phyloP scores from a whole-genome alignment of 2,888 invertebrate genomes.

The Pachliopta kotzebuea region DNA sequence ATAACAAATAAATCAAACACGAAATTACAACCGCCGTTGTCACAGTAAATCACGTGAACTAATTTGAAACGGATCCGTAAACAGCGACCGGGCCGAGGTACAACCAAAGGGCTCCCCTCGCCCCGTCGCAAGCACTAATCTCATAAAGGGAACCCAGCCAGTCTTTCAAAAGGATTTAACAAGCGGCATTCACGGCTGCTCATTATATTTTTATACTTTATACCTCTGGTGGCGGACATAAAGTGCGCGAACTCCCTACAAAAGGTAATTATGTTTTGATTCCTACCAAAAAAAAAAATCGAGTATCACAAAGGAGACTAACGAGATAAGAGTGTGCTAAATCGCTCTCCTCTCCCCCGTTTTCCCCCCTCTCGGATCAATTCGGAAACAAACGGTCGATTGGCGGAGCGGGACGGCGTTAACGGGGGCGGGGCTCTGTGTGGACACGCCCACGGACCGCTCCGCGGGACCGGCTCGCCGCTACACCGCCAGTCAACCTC shows the following conservation, averaged over 20 bases:
- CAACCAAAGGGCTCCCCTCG: conserved; percentile 43
- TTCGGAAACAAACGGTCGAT: conserved; percentile 69
- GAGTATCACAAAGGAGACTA: conserved; percentile 80
- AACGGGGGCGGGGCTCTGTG: conserved; percentile 36
- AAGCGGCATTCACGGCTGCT: conserved; percentile 75
- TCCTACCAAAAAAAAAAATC: conserved; percentile 75
- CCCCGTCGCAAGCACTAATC: conserved; percentile 63
- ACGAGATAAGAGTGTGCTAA: conserved; percentile 81
- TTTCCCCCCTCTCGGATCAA: conserved; percentile 74
- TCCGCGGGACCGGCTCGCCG: conserved; percentile 49
- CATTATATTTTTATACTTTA: conserved; percentile 81
- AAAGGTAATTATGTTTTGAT: conserved; percentile 81
- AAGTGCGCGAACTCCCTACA: conserved; percentile 78
- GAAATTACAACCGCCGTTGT: conserved; percentile 53
- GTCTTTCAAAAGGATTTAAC: conserved; percentile 78
- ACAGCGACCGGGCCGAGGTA: conserved; percentile 50
- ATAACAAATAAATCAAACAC: conserved; percentile 55
- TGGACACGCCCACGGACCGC: conserved; percentile 45
- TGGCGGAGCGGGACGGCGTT: conserved; percentile 66
- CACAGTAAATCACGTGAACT: conserved; percentile 67
- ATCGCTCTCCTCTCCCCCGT: conserved; percentile 64
- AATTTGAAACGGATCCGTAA: conserved; percentile 74
- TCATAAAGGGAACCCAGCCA: conserved; percentile 61
- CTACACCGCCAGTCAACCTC: conserved; percentile 67
- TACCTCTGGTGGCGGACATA: conserved; percentile 68